Evolutionary conservation across 2,113 vertebrate genomes (phyloP).

Genomic region (Poeciliopsis prolifica): DNA sequence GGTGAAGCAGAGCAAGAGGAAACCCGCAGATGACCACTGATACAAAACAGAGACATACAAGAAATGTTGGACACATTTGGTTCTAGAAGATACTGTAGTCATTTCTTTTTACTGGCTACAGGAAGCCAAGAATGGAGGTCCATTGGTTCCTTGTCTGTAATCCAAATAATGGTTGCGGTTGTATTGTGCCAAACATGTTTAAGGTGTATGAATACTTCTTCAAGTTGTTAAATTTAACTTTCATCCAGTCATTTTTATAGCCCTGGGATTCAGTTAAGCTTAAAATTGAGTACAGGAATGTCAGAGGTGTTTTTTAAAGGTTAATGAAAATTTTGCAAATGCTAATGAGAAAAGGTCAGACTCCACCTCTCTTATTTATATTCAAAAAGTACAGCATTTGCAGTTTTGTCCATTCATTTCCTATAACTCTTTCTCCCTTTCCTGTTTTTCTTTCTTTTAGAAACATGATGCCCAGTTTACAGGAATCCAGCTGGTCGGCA

Average conservation of each 20-base stretch:
- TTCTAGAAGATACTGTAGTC: background rate
- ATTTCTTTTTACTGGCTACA: background rate
- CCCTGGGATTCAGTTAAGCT: conserved; percentile 34
- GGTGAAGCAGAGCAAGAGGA: conserved; percentile 6
- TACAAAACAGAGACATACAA: conserved; percentile 13
- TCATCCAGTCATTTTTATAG: conserved; percentile 20
- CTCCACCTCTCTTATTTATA: conserved; percentile 16
- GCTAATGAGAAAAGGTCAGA: conserved; percentile 53
- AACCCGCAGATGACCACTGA: conserved; percentile 5
- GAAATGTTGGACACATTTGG: background rate
- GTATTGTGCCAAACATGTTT: background rate
- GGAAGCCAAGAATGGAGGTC: no score
- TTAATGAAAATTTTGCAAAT: conserved; percentile 55
- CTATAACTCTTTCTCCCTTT: background rate
- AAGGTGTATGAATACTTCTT: background rate
- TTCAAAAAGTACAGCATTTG: conserved; percentile 18
- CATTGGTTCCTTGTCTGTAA: no score
- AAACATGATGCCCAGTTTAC: conserved; percentile 98
- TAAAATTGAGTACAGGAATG: conserved; percentile 42
- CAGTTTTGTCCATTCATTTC: background rate
- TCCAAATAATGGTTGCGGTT: no score
- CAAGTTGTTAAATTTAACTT: conserved; percentile 9
- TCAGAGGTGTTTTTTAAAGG: conserved; percentile 63
- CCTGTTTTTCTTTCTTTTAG: conserved; percentile 68
- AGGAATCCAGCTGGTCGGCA: conserved; percentile 96